These are phyloP conservation scores for Buphagus erythrorhynchus DNA, from an alignment of 2,797 vertebrate species.

Conservation along the genomic window DNA sequence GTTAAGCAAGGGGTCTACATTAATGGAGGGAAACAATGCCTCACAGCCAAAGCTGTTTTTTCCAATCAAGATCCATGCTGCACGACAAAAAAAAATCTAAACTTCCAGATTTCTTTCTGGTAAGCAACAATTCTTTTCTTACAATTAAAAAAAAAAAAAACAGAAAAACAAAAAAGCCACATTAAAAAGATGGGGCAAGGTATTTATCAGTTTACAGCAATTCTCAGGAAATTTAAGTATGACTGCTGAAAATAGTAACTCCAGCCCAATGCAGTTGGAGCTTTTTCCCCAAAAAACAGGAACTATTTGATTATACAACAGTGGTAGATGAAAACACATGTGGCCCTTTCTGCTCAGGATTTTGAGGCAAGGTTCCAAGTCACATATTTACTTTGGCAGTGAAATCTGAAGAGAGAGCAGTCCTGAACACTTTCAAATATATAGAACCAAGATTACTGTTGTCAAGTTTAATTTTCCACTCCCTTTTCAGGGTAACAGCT, in stretches of 20 bases:
- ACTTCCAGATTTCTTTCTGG: background rate
- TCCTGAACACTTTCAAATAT: background rate
- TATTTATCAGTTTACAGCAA: background rate
- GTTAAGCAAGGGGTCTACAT: constrained; percentile 82
- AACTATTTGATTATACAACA: background rate
- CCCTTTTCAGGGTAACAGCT: background rate
- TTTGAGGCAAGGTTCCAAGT: background rate
- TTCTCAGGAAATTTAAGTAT: background rate
- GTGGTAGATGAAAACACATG: constrained; percentile 44
- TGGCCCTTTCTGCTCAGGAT: background rate
- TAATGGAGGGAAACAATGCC: constrained; percentile 72
- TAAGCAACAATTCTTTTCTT: background rate
- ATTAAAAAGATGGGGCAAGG: background rate
- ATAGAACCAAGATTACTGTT: background rate
- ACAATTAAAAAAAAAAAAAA: background rate
- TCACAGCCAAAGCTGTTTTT: constrained; percentile 36
- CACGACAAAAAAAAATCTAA: background rate
- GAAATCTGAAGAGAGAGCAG: background rate
- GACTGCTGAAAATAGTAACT: constrained; percentile 1
- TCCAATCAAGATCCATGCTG: background rate
- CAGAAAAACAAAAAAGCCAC: background rate
- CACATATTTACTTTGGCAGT: background rate
- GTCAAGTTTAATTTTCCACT: background rate
- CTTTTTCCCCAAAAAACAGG: background rate
- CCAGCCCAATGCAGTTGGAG: background rate